Evolutionary conservation across 2,888 invertebrate species (phyloP).

Genomic region (Choreutis nemorana): DNA sequence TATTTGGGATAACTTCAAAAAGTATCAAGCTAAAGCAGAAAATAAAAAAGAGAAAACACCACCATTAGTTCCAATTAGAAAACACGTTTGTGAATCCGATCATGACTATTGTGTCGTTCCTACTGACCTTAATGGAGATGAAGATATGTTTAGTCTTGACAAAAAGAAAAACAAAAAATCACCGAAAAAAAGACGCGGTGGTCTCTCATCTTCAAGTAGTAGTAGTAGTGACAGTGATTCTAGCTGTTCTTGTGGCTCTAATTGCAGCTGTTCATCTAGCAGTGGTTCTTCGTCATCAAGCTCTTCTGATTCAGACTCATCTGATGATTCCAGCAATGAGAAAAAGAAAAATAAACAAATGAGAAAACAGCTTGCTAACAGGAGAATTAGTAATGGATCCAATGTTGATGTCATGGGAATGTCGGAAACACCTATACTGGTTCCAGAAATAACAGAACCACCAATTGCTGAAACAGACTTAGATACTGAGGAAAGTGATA

Average conservation of each 20-base stretch:
- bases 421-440: slow-evolving; percentile 51
- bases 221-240: slow-evolving; percentile 81
- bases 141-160: slow-evolving; percentile 39
- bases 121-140: slow-evolving; percentile 48
- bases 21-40: slow-evolving; percentile 75
- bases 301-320: slow-evolving; percentile 56
- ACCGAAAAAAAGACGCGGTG: slow-evolving; percentile 53
- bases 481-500: slow-evolving; percentile 85
- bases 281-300: slow-evolving; percentile 74
- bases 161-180: slow-evolving; percentile 60
- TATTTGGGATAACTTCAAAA: slow-evolving; percentile 81
- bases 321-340: slow-evolving; percentile 42
- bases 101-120: slow-evolving; percentile 78
- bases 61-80: slow-evolving; percentile 50
- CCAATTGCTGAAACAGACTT: slow-evolving; percentile 82
- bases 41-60: slow-evolving; percentile 58
- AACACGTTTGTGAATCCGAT: slow-evolving; percentile 72
- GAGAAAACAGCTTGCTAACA: slow-evolving; percentile 37
- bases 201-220: slow-evolving; percentile 74
- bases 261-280: slow-evolving; percentile 82
- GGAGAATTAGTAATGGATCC: slow-evolving; percentile 54
- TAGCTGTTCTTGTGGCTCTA: slow-evolving; percentile 83
- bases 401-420: slow-evolving; percentile 61
- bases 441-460: slow-evolving; percentile 63
- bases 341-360: slow-evolving; percentile 50